A percentile compares a stretch with the other conserved stretches of the same genome.
Conservation (phyloP, 1,140 invertebrate species). For the Brachionus koreanus region DNA sequence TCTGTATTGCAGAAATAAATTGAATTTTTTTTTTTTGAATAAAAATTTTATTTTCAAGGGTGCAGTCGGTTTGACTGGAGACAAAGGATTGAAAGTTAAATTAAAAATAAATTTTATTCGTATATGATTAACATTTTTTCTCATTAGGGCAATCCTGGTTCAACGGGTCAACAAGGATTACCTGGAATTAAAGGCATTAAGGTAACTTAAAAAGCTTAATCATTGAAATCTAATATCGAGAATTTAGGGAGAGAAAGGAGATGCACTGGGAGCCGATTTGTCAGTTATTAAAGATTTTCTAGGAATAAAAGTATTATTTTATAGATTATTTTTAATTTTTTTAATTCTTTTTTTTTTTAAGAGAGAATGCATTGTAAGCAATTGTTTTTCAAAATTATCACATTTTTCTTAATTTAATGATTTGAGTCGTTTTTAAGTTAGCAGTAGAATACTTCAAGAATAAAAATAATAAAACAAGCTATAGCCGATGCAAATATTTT, state of each 20-base stretch:
- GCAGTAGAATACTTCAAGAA: too few relatives aligned
- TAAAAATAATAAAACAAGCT: too few relatives aligned
- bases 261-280: not conserved
- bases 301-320: not conserved
- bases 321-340: not conserved
- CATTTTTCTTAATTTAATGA: not conserved
- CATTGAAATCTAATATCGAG: not conserved
- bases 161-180: not conserved
- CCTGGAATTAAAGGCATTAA: not conserved
- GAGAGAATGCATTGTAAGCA: not conserved
- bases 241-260: not conserved
- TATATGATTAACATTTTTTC: not conserved
- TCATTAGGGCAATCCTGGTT: not conserved
- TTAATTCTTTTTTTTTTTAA: not conserved
- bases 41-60: conserved; percentile 15
- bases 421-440: too few relatives aligned
- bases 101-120: not conserved
- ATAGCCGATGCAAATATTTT: too few relatives aligned
- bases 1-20: not conserved
- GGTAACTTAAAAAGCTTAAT: not conserved
- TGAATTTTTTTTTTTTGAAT: not conserved
- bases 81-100: conserved; percentile 1
- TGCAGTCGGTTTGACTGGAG: conserved; percentile 23
- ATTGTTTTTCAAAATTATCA: too few relatives aligned
- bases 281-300: not conserved